A percentile compares a stretch with the other conserved stretches of the same genome.
Evolutionary conservation across 2,113 vertebrate species (phyloP).

Genomic region (Motacilla tschutschensis): DNA sequence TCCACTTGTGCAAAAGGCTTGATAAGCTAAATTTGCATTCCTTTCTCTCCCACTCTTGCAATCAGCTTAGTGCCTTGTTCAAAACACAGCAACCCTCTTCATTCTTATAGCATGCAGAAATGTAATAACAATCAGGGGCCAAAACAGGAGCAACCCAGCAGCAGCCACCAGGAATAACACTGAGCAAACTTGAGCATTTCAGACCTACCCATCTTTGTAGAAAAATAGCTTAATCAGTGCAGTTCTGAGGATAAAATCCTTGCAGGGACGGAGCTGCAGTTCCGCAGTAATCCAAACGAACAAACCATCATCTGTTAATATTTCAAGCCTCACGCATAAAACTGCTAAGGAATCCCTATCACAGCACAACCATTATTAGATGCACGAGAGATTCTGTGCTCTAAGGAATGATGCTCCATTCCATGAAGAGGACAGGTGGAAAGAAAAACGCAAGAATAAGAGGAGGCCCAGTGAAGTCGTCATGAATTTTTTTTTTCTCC

Average conservation of each 20-base stretch:
- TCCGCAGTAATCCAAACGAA: conserved; percentile 63
- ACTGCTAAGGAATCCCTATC: conserved; percentile 61
- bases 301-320: conserved; percentile 63
- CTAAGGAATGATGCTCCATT: conserved; percentile 61
- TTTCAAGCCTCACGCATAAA: conserved; percentile 50
- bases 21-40: conserved; percentile 28
- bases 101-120: conserved; percentile 53
- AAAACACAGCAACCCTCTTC: conserved; percentile 41
- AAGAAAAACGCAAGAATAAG: conserved; percentile 68
- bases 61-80: conserved; percentile 48
- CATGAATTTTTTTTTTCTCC: conserved; percentile 54
- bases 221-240: conserved; percentile 66
- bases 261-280: conserved; percentile 61
- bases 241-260: conserved; percentile 61
- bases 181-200: conserved; percentile 41
- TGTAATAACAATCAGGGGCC: neutral
- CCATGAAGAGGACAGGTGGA: conserved; percentile 63
- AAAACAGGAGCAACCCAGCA: conserved; percentile 4
- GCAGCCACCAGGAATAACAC: conserved; percentile 39
- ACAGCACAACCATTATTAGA: conserved; percentile 65
- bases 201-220: conserved; percentile 77
- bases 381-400: conserved; percentile 63
- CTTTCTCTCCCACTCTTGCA: conserved; percentile 53
- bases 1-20: conserved; percentile 22
- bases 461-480: conserved; percentile 68